Evolutionary conservation across 2,888 invertebrate species (phyloP).

Genomic region (Allophyes oxyacanthae): DNA sequence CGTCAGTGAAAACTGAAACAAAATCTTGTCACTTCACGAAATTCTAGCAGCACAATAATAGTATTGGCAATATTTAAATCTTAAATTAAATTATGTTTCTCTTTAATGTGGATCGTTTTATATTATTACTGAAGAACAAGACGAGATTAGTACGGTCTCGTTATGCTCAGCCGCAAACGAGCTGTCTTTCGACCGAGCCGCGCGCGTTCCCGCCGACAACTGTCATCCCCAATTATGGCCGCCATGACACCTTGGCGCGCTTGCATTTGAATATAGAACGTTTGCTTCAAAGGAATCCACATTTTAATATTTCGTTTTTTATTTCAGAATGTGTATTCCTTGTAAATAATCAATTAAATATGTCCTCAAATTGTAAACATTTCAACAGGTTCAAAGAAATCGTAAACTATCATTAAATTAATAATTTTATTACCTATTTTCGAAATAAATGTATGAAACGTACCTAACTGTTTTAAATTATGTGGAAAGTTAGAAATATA

Average conservation of each 20-base stretch:
- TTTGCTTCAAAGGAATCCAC: constrained; percentile 66
- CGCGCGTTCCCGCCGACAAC: constrained; percentile 72
- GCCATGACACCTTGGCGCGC: constrained; percentile 83
- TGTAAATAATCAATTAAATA: constrained; percentile 60
- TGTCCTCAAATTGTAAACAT: constrained; percentile 53
- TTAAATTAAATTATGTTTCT: constrained; percentile 72
- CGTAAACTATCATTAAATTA: constrained; percentile 42
- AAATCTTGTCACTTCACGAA: constrained; percentile 9
- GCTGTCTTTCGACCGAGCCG: constrained; percentile 70
- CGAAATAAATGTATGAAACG: constrained; percentile 29
- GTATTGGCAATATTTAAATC: constrained; percentile 41
- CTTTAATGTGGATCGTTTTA: constrained; percentile 72
- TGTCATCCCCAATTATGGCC: constrained; percentile 86
- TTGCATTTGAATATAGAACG: constrained; percentile 84
- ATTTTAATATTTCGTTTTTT: constrained; percentile 59
- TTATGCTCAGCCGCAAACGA: constrained; percentile 82
- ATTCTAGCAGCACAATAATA: constrained; percentile 17
- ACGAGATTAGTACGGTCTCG: constrained; percentile 76
- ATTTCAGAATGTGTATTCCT: constrained; percentile 51
- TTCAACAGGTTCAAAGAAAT: constrained; percentile 49
- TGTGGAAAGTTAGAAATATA: constrained; percentile 17
- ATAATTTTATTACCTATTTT: constrained; percentile 46
- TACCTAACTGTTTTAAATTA: constrained; percentile 33
- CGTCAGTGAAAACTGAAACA: not conserved
- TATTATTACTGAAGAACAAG: constrained; percentile 76